Percentiles rank a stretch among this genome's conserved stretches.
Conservation (phyloP, 2,797 vertebrate species). For the Trematomus bernacchii region DNA sequence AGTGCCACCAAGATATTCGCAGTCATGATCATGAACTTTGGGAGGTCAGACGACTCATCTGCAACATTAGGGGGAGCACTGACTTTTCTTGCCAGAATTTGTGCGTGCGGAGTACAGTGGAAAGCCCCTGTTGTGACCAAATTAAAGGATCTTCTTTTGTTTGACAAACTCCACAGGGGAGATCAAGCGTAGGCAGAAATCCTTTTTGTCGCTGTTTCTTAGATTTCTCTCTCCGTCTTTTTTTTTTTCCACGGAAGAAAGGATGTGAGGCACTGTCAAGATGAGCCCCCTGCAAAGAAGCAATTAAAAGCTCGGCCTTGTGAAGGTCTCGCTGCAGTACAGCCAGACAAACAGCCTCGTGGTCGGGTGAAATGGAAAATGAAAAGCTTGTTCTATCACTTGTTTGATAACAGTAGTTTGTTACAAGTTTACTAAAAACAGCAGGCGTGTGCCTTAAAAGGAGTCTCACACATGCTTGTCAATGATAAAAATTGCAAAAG, state of each 20-base stretch:
- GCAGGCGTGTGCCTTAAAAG: slow-evolving; percentile 52
- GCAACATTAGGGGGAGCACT: slow-evolving; percentile 61
- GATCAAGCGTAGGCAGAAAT: slow-evolving; percentile 81
- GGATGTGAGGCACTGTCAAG: slow-evolving; percentile 81
- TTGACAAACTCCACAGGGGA: slow-evolving; percentile 84
- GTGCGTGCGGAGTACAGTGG: slow-evolving; percentile 64
- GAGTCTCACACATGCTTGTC: slow-evolving; percentile 60
- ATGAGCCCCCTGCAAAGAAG: slow-evolving; percentile 84
- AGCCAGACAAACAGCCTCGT: slow-evolving; percentile 68
- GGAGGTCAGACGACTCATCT: slow-evolving; percentile 67
- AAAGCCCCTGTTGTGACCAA: slow-evolving; percentile 81
- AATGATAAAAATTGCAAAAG: slow-evolving; percentile 63
- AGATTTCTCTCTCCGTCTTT: slow-evolving; percentile 66
- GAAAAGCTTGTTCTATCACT: slow-evolving; percentile 65
- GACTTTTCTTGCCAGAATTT: slow-evolving; percentile 68
- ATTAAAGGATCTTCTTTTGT: slow-evolving; percentile 87
- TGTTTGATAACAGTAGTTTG: slow-evolving; percentile 68
- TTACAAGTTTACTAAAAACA: slow-evolving; percentile 66
- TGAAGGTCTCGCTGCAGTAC: slow-evolving; percentile 79
- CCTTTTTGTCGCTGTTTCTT: slow-evolving; percentile 79
- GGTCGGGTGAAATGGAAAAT: slow-evolving; percentile 65
- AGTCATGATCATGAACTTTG: slow-evolving; percentile 63
- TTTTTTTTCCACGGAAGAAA: slow-evolving; percentile 67
- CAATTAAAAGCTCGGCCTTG: slow-evolving; percentile 87
- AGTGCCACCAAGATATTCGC: slow-evolving; percentile 47